phyloP scores from a whole-genome alignment of 1,140 invertebrate species.

The Adelges cooleyi region DNA sequence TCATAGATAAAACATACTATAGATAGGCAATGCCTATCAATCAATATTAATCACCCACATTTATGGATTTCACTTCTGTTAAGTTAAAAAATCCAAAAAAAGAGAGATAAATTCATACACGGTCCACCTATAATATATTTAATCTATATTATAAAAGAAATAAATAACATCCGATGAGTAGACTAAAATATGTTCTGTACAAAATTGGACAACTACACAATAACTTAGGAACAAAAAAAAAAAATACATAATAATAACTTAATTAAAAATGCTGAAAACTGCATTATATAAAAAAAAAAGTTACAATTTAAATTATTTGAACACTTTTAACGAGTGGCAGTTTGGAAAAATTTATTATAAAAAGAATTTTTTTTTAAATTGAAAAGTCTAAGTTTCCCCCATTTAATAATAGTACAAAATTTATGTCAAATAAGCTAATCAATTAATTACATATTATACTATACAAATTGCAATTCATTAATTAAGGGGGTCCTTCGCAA shows the following conservation, averaged over 20 bases:
- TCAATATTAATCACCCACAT: no score
- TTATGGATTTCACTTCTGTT: no score
- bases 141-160: slow-evolving; percentile 26
- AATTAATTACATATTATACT: neutral
- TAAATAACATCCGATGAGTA: slow-evolving; percentile 18
- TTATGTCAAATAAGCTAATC: neutral
- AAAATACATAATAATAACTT: no score
- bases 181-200: slow-evolving; percentile 21
- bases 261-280: slow-evolving; percentile 6
- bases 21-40: no score
- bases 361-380: slow-evolving; percentile 2
- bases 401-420: neutral
- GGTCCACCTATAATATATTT: no score
- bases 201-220: slow-evolving; percentile 7
- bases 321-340: slow-evolving; percentile 29
- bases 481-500: neutral
- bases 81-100: no score
- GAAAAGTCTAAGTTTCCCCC: slow-evolving; percentile 20
- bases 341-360: slow-evolving; percentile 24
- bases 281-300: slow-evolving; percentile 16
- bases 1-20: no score
- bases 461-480: no score
- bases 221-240: slow-evolving; percentile 24
- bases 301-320: slow-evolving; percentile 26
- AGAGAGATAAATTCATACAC: no score